Evolutionary conservation across 2,113 vertebrate species (phyloP).

Genomic region (Eudyptes chrysolophus): DNA sequence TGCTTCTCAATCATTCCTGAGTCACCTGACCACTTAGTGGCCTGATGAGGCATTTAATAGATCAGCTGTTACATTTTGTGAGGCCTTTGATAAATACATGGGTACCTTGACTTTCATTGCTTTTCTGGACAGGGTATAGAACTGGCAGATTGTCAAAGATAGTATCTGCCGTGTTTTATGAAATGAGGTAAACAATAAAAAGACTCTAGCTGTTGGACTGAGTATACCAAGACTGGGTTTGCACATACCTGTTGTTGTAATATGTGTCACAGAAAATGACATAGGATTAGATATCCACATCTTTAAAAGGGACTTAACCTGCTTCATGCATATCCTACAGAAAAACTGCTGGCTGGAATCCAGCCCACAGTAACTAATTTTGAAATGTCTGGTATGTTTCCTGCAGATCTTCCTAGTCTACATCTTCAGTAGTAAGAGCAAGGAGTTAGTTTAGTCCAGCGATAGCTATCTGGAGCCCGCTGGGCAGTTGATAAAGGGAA

Average conservation of each 20-base stretch:
- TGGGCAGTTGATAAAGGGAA: neutral
- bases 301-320: neutral
- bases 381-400: neutral
- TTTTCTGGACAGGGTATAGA: neutral
- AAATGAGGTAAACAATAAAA: neutral
- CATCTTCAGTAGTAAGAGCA: neutral
- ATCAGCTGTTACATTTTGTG: neutral
- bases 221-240: neutral
- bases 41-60: constrained; percentile 4
- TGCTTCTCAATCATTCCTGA: neutral
- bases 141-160: neutral
- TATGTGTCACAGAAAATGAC: too few relatives aligned
- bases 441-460: neutral
- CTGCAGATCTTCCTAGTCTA: neutral
- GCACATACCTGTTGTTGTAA: neutral
- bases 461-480: neutral
- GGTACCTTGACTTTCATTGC: neutral
- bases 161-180: neutral
- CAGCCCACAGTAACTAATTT: neutral
- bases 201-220: neutral
- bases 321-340: neutral
- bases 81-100: neutral
- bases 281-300: neutral
- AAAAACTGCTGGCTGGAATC: neutral
- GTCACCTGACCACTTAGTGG: neutral